Evolutionary conservation across 2,113 vertebrate genomes (phyloP).

Genomic region (Probosciger aterrimus): DNA sequence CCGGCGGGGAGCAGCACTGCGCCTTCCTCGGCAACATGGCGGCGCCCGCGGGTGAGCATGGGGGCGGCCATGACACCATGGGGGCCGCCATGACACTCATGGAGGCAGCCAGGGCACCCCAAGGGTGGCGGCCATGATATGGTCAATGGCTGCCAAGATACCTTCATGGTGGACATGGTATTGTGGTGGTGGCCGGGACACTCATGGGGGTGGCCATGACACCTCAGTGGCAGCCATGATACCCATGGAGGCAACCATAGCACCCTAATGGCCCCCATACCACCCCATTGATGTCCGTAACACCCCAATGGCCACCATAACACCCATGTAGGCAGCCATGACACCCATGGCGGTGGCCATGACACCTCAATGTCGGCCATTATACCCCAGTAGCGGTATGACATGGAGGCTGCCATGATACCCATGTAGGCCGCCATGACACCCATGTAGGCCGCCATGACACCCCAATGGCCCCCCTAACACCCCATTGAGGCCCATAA

Average conservation of each 20-base stretch:
- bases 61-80: background rate
- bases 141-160: accelerated
- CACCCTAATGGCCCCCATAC: too few species aligned
- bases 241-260: background rate
- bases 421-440: accelerated
- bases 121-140: accelerated
- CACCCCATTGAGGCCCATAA: too few species aligned
- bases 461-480: too few species aligned
- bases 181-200: accelerated
- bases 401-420: background rate
- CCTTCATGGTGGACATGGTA: accelerated
- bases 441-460: background rate
- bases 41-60: background rate
- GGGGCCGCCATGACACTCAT: too few species aligned
- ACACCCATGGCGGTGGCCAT: background rate
- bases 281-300: too few species aligned
- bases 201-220: background rate
- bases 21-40: background rate
- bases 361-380: accelerated
- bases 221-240: too few species aligned
- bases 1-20: background rate
- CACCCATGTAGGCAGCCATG: background rate
- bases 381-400: too few species aligned
- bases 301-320: background rate
- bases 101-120: accelerated